These are phyloP conservation scores for Antechinus stuartii DNA, from an alignment of 2,113 vertebrate species.

Conservation along the genomic window DNA sequence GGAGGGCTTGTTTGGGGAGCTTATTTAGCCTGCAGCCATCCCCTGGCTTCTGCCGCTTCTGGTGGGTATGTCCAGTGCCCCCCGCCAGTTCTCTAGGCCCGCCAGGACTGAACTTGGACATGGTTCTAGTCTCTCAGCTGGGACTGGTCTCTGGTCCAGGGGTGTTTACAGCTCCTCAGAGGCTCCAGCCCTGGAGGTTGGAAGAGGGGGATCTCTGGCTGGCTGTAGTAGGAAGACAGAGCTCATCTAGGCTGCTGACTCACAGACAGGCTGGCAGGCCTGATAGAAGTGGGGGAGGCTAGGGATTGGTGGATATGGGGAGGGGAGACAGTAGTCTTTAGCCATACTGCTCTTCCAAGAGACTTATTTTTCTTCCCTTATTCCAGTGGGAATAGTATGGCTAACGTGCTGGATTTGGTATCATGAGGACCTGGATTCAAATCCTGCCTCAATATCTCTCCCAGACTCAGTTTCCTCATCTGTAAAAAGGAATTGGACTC, in stretches of 20 bases:
- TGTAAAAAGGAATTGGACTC: background rate
- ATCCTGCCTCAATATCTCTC: background rate
- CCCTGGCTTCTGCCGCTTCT: background rate
- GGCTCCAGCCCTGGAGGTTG: background rate
- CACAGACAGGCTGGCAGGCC: slow-evolving; percentile 83
- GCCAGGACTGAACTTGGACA: background rate
- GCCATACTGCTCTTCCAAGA: background rate
- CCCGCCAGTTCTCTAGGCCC: background rate
- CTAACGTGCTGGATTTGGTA: background rate
- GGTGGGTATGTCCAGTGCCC: background rate
- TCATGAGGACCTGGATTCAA: background rate
- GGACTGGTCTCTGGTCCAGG: background rate
- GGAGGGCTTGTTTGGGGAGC: background rate
- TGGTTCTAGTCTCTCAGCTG: background rate
- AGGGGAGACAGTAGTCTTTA: slow-evolving; percentile 27
- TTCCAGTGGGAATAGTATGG: background rate
- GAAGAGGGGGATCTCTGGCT: slow-evolving; percentile 46
- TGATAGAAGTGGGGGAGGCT: slow-evolving; percentile 82
- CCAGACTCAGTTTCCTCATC: background rate
- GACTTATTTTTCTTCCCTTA: too few relatives aligned
- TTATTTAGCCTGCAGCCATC: background rate
- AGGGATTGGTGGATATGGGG: slow-evolving; percentile 61
- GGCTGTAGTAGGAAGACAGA: slow-evolving; percentile 79
- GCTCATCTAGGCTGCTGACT: slow-evolving; percentile 88
- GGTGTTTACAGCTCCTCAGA: background rate